phyloP scores from a whole-genome alignment of 2,888 invertebrate species.

The Acanthopleura granulata region DNA sequence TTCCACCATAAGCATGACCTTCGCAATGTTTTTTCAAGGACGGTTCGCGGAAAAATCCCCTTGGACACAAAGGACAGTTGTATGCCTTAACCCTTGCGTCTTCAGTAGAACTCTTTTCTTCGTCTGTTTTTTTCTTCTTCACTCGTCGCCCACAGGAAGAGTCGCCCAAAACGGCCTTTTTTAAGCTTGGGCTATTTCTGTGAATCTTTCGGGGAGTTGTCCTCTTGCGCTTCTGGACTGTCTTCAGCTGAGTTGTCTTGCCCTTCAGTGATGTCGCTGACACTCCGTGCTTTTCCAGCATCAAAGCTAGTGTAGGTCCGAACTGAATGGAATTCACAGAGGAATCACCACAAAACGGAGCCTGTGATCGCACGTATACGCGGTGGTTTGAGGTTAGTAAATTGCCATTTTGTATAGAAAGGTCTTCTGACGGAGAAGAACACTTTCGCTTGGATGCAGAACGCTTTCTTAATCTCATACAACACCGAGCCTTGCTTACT shows the following conservation, averaged over 20 bases:
- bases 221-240: not conserved
- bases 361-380: not conserved
- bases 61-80: not conserved
- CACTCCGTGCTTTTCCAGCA: not conserved
- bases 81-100: not conserved
- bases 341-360: not conserved
- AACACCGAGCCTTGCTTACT: too few species aligned
- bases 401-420: too few species aligned
- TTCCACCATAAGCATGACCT: conserved; percentile 3
- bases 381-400: too few species aligned
- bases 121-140: not conserved
- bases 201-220: not conserved
- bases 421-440: too few species aligned
- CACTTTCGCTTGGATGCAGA: too few species aligned
- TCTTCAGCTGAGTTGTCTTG: not conserved
- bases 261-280: not conserved
- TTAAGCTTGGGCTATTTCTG: not conserved
- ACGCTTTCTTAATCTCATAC: too few species aligned
- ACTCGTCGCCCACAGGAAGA: not conserved
- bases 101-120: not conserved
- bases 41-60: not conserved
- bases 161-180: not conserved
- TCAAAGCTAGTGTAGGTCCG: not conserved
- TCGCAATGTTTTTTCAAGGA: conserved; percentile 10
- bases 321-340: not conserved